phyloP scores from a whole-genome alignment of 2,113 vertebrate species.

The Trichomycterus rosablanca region DNA sequence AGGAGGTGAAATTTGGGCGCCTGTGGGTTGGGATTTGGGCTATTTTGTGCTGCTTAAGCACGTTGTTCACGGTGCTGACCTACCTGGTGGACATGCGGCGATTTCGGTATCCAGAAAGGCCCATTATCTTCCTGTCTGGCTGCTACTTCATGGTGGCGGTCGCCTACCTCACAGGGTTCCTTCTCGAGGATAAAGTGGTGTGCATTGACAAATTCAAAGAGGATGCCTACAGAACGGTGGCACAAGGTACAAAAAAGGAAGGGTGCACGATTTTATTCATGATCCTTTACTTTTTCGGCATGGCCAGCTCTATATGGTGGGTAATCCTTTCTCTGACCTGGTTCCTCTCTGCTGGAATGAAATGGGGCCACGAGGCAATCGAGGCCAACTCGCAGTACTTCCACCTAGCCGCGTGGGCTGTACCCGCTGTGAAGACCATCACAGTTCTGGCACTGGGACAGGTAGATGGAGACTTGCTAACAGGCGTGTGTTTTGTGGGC shows the following conservation, averaged over 20 bases:
- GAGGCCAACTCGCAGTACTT: conserved; percentile 87
- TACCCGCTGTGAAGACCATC: conserved; percentile 86
- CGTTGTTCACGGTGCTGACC: conserved; percentile 86
- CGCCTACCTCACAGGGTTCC: conserved; percentile 77
- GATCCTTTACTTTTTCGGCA: conserved; percentile 90
- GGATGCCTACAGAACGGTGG: conserved; percentile 80
- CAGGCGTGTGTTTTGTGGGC: conserved; percentile 89
- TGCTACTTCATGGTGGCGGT: conserved; percentile 93
- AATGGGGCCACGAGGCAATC: conserved; percentile 90
- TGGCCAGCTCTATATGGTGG: conserved; percentile 95
- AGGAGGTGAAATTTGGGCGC: conserved; percentile 80
- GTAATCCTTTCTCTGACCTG: conserved; percentile 87
- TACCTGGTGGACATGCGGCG: conserved; percentile 83
- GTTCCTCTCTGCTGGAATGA: conserved; percentile 91
- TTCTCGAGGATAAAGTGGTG: conserved; percentile 81
- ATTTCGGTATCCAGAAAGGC: conserved; percentile 86
- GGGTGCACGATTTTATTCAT: conserved; percentile 90
- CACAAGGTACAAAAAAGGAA: conserved; percentile 87
- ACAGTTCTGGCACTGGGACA: conserved; percentile 82
- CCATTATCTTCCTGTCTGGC: conserved; percentile 88
- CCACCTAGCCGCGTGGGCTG: conserved; percentile 88
- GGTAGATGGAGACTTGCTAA: conserved; percentile 87
- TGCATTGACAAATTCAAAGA: conserved; percentile 81
- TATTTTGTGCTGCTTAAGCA: conserved; percentile 79
- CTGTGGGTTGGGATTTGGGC: conserved; percentile 88